Base-by-base conservation (phyloP, 2,113 vertebrate species). In the Perccottus glenii region DNA sequence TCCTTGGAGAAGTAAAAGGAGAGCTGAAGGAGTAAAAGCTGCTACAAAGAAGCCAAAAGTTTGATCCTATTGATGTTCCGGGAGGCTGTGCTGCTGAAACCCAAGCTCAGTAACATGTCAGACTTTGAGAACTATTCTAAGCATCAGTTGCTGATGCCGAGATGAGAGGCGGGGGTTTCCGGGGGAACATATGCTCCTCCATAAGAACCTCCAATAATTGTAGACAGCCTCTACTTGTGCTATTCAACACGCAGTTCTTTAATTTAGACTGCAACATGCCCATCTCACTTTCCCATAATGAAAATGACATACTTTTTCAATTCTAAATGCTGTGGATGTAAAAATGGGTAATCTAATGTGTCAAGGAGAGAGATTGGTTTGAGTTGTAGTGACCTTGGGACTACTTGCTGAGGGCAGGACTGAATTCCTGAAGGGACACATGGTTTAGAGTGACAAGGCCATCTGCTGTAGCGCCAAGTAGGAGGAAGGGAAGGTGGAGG, bases 51-150 rank as follows among this genome's bases (percentile, higher is more conserved):
- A 48, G 68, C 80, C 69, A 75, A 77, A 78, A 70, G 85, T 78
- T 75, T 83, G 82, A 91, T 91, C 90, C 88, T 83, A 90, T 89
- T 90, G 91, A 92, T 92, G 81, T 73, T 89, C 86, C 83, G 85
- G 86, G 88, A 89, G 86, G 78, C 85, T 89, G 79, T 67, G 81
- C 78, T 73, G 85, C 84, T 94, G 93, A 92, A 93, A 94, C 90
- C 88, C 82, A 92, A 94, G 82, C 85, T 88, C 83, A 78, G 88
- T 90, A 89, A 88, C 90, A 90, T 90, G 90, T 91, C 85, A 73
- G 90, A 92, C 92, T 93, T 91, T 90, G 86, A 88, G 89, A 91
- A 93, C 93, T 94, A 94, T 94, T 94, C 92, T 93, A 88, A 92
- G 93, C 90, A 90, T 89, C 87, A 84, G 87, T 91, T 92, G 91